phyloP scores from a whole-genome alignment of 2,888 invertebrate genomes.

The Asteroscopus sphinx region DNA sequence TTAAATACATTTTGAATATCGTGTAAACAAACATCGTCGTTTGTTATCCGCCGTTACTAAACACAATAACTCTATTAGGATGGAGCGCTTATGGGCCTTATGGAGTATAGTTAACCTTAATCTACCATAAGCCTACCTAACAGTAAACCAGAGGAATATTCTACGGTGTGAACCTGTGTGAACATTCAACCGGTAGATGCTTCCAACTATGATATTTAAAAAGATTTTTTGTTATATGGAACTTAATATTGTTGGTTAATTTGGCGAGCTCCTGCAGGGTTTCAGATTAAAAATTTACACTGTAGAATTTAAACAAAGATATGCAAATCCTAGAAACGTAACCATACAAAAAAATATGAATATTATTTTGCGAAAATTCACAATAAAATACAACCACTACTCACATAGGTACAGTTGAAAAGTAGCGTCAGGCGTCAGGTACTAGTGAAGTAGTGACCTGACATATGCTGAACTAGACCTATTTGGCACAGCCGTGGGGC shows the following conservation, averaged over 20 bases:
- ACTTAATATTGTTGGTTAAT: conserved; percentile 65
- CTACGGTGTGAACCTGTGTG: conserved; percentile 60
- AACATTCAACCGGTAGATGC: conserved; percentile 55
- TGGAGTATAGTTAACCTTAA: conserved; percentile 69
- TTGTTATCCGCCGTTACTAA: conserved; percentile 47
- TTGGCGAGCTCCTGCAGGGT: conserved; percentile 62
- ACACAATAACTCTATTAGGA: conserved; percentile 59
- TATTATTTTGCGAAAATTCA: too few relatives aligned
- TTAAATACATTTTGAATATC: conserved; percentile 36
- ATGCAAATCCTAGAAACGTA: conserved; percentile 41
- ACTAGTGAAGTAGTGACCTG: too few relatives aligned
- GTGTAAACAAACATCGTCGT: conserved; percentile 41
- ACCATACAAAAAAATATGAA: not conserved
- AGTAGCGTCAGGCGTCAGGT: too few relatives aligned
- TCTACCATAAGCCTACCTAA: conserved; percentile 70
- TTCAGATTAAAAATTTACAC: conserved; percentile 61
- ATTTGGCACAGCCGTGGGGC: too few relatives aligned
- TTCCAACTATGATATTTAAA: conserved; percentile 40
- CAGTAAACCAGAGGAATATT: conserved; percentile 72
- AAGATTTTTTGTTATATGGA: conserved; percentile 50
- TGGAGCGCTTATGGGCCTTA: conserved; percentile 55
- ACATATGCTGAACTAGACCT: too few relatives aligned
- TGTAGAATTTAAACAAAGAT: conserved; percentile 51
- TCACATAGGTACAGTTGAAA: too few relatives aligned
- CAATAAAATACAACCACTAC: too few relatives aligned